Conservation (phyloP, 2,797 vertebrate genomes). For the Simalia tracyae region DNA sequence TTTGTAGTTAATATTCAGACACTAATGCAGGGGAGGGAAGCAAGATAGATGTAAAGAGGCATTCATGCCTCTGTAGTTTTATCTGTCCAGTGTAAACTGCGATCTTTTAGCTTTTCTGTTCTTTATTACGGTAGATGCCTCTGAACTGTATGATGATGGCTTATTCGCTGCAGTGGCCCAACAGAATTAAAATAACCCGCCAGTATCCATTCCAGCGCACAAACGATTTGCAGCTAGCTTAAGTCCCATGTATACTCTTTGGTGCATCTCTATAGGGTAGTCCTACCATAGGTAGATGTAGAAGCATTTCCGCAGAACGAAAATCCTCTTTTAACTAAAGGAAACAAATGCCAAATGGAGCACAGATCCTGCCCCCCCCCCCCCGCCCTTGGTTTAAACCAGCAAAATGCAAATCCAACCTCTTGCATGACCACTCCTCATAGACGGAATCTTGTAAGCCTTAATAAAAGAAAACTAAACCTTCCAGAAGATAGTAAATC, state of each 20-base stretch:
- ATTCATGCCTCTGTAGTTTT: rapidly evolving
- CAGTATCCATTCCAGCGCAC: not conserved
- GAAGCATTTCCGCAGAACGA: not conserved
- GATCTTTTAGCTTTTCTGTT: not conserved
- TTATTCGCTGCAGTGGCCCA: not conserved
- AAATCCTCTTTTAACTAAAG: not conserved
- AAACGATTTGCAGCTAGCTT: not conserved
- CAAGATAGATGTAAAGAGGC: not conserved
- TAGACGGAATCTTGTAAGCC: not conserved
- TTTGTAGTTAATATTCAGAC: not conserved
- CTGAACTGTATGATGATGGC: not conserved
- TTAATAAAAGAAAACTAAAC: not conserved
- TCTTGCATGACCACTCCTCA: not conserved
- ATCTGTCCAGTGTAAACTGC: not conserved
- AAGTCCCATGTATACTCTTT: not conserved
- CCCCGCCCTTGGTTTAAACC: not conserved
- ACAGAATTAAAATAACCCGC: not conserved
- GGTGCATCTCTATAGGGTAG: not conserved
- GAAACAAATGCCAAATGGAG: not conserved
- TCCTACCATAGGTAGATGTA: not conserved
- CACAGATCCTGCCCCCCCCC: not conserved
- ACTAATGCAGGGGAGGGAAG: not conserved
- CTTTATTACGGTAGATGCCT: not conserved
- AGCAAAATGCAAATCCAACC: not conserved
- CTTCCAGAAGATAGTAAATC: not conserved